phyloP scores from a whole-genome alignment of 2,888 invertebrate species.

The Clusia tigrina region DNA sequence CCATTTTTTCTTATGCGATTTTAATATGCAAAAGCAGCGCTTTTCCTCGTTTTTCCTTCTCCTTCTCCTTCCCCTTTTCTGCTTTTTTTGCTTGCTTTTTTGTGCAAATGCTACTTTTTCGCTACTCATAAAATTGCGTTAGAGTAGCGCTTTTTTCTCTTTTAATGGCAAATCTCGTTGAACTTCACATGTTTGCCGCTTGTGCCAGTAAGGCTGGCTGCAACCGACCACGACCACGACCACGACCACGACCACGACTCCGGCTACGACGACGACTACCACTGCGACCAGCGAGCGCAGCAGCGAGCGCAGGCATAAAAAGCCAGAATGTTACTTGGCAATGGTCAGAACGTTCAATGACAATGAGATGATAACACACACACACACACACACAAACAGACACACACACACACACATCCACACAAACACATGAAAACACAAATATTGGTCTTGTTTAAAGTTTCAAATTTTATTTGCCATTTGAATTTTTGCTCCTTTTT shows the following conservation, averaged over 20 bases:
- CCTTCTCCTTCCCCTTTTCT: not conserved
- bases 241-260: not conserved
- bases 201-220: not conserved
- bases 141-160: not conserved
- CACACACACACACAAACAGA: not conserved
- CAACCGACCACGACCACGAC: not conserved
- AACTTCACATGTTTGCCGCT: not conserved
- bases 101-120: not conserved
- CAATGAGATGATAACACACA: constrained; percentile 16
- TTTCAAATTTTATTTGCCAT: no score
- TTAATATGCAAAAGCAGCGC: constrained; percentile 57
- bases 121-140: not conserved
- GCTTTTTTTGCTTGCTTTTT: not conserved
- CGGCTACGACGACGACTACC: not conserved
- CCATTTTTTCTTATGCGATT: constrained; percentile 57
- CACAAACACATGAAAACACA: no score
- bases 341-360: constrained; percentile 20
- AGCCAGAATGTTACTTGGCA: no score
- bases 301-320: no score
- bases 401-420: not conserved
- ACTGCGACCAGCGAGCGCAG: no score
- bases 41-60: not conserved
- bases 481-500: no score
- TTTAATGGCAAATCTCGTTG: constrained; percentile 6
- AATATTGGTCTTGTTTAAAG: no score